Percentiles rank a stretch among this genome's conserved stretches.
These are phyloP conservation scores for Pinctada fucata DNA, from an alignment of 2,888 invertebrate genomes.

Conservation along the genomic window DNA sequence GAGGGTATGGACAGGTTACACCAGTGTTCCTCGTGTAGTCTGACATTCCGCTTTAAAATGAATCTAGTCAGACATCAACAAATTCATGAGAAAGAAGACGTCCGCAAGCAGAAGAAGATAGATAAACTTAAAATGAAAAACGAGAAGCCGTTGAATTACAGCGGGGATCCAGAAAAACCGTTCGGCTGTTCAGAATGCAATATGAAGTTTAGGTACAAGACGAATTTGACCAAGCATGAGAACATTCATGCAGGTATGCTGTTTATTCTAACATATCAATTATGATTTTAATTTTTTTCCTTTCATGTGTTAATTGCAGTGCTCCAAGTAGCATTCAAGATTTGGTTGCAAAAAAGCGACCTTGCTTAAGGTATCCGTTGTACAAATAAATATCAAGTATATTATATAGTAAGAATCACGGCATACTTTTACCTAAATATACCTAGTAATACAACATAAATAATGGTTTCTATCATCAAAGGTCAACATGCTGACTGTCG, in stretches of 20 bases:
- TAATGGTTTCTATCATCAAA: no score
- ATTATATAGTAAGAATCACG: no score
- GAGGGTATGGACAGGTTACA: constrained; percentile 63
- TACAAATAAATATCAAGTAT: no score
- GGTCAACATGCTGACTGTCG: no score
- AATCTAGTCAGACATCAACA: constrained; percentile 73
- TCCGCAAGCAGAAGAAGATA: neutral
- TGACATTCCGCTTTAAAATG: constrained; percentile 75
- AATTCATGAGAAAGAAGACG: constrained; percentile 57
- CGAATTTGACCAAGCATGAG: constrained; percentile 67
- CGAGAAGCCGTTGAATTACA: constrained; percentile 24
- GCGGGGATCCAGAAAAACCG: constrained; percentile 33
- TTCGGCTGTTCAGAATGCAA: constrained; percentile 32
- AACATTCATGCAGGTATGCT: constrained; percentile 58
- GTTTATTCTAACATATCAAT: neutral
- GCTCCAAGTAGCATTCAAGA: no score
- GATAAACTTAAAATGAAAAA: constrained; percentile 23
- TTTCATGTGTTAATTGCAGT: neutral
- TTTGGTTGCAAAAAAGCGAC: no score
- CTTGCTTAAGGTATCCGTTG: no score
- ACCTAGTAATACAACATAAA: no score
- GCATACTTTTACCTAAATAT: no score
- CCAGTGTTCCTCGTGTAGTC: constrained; percentile 74
- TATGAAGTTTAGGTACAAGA: constrained; percentile 39
- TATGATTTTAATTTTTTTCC: neutral